These are phyloP conservation scores for Callipepla californica DNA, from an alignment of 2,113 vertebrate species.

Conservation along the genomic window DNA sequence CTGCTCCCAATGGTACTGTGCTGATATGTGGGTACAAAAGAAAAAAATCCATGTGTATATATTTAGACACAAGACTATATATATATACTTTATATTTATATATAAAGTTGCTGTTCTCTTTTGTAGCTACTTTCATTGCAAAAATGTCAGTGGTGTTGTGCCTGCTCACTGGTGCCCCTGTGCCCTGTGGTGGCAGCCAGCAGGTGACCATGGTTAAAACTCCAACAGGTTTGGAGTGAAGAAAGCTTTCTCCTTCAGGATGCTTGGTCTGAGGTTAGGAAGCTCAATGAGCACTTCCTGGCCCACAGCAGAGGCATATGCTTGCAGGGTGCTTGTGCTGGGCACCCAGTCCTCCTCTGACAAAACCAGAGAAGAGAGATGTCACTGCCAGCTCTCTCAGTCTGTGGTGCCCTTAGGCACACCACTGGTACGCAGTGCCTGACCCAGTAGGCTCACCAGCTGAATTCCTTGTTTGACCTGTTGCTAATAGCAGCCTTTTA, in stretches of 20 bases:
- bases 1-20: neutral
- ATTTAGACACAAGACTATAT: neutral
- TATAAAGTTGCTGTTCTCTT: neutral
- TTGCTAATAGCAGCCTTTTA: neutral
- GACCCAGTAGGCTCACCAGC: fast-evolving
- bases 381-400: neutral
- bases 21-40: neutral
- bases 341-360: fast-evolving
- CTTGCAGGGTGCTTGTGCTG: neutral
- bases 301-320: neutral
- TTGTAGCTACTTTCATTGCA: neutral
- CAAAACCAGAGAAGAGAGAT: neutral
- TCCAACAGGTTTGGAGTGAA: fast-evolving
- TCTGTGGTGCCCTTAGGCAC: neutral
- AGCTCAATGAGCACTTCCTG: neutral
- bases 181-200: neutral
- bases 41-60: too few species aligned
- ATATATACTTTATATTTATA: neutral
- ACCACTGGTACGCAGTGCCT: neutral
- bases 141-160: neutral
- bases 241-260: neutral
- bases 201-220: neutral
- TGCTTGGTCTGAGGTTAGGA: fast-evolving
- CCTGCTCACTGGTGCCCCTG: neutral
- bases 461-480: neutral